Percentiles rank a stretch among this genome's conserved stretches.
Evolutionary conservation across 2,113 vertebrate genomes (phyloP).

Genomic region (Anarhynchus alexandrinus): DNA sequence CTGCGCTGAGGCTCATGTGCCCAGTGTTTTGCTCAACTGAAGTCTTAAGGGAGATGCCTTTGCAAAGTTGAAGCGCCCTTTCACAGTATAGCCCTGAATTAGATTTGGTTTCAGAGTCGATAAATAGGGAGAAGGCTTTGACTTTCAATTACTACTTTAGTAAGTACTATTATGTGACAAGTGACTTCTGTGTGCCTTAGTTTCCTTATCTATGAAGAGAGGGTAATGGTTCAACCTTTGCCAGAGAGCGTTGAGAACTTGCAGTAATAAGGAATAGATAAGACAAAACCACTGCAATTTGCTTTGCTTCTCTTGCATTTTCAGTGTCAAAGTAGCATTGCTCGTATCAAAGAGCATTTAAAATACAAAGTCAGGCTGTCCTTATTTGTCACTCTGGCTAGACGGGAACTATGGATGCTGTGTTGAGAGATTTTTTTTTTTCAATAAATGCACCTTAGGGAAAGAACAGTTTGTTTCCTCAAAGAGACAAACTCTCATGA

Average conservation of each 20-base stretch:
- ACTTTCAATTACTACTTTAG: neutral
- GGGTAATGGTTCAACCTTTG: neutral
- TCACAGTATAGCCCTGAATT: neutral
- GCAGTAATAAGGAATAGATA: neutral
- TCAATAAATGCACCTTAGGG: neutral
- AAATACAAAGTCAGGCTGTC: neutral
- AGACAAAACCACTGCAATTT: neutral
- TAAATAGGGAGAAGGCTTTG: neutral
- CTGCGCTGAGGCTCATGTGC: neutral
- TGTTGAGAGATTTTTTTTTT: neutral
- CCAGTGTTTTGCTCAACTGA: neutral
- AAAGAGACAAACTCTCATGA: neutral
- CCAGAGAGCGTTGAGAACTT: neutral
- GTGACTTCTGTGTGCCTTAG: neutral
- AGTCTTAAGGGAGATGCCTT: neutral
- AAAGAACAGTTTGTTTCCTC: neutral
- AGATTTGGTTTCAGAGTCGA: neutral
- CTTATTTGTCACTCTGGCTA: neutral
- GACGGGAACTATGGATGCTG: neutral
- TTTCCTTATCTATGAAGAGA: neutral
- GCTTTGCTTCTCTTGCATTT: neutral
- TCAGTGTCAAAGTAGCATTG: neutral
- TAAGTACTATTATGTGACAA: neutral
- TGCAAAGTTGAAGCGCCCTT: neutral
- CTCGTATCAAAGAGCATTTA: neutral